Base-by-base conservation (phyloP, 2,888 invertebrate genomes). In the Brachyptera risi region DNA sequence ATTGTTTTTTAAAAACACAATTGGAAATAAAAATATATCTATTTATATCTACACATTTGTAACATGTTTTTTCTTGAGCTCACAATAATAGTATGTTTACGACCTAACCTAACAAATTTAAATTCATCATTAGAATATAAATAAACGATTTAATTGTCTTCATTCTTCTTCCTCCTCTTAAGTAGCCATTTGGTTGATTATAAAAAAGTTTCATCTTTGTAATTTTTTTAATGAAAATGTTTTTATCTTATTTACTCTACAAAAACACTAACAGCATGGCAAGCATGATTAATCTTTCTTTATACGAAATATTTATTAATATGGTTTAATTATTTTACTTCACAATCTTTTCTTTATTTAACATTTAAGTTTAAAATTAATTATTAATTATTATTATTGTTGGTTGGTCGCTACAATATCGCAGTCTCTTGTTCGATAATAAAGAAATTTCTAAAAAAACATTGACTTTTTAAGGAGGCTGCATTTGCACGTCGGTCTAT, bases 321-420 rank as follows among this genome's bases (percentile, higher is more conserved):
- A 35, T 49, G 47, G 31, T 58, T 62, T 51, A 62, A 47, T 62
- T 57, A 59, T 38, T 24, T 49, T 23, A 51, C 23, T 51, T 27
- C 17, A 51, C 31, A 51, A 13, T 4, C 17, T 31, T 24, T 26
- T 17, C 21, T 26, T 51, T 51, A 26, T 51, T 27, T 51, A 51
- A 51, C 27, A 51, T 51, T 51, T 49, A 27, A 51, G 50, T 51
- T 50, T 54, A 50, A 44, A 42, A 60, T 60, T 58, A 47, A 62
- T 56, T 57, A 60, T 58, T 62, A 64, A 60, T 64, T 64, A 64
- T n/a, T n/a, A n/a, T 63, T 63, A 64, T 62, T 65, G 64, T 65
- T 62, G 59, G 38, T 62, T 65, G 64, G 60, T 60, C 58, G 47
- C 64, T 65, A 65, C 64, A 59, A 61, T 54, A 65, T 65, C 62